phyloP scores from a whole-genome alignment of 2,888 invertebrate species.

The Lasiommata megera region DNA sequence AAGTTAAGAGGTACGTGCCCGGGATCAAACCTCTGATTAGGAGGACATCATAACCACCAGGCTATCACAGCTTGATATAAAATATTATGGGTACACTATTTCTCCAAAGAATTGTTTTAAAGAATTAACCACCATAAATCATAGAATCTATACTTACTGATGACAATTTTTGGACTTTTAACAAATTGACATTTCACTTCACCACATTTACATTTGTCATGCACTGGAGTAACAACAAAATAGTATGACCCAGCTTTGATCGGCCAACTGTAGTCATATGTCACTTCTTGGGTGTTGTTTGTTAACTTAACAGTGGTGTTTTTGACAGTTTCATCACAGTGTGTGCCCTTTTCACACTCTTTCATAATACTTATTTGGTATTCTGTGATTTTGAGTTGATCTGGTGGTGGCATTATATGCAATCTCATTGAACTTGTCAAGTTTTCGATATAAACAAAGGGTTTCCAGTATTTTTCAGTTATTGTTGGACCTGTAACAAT shows the following conservation, averaged over 20 bases:
- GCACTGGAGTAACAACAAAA: constrained; percentile 61
- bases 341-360: constrained; percentile 44
- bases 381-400: constrained; percentile 49
- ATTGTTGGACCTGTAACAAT: constrained; percentile 49
- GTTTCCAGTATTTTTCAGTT: constrained; percentile 61
- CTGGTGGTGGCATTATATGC: constrained; percentile 63
- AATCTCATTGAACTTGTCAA: constrained; percentile 54
- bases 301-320: constrained; percentile 41
- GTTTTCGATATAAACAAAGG: constrained; percentile 71
- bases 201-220: constrained; percentile 45
- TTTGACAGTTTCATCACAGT: constrained; percentile 37
- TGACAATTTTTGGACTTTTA: constrained; percentile 61
- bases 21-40: too few species aligned
- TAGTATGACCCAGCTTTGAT: constrained; percentile 57
- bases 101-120: too few species aligned
- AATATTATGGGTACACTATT: too few species aligned
- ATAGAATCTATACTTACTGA: constrained; percentile 69
- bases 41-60: too few species aligned
- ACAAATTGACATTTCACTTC: constrained; percentile 48
- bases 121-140: too few species aligned
- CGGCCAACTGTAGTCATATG: constrained; percentile 55
- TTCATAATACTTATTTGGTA: constrained; percentile 56
- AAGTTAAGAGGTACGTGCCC: too few species aligned
- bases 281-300: constrained; percentile 55
- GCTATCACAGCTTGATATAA: too few species aligned